Percentiles rank a stretch among this genome's conserved stretches.
These are phyloP conservation scores for Tylochromis polylepis DNA, from an alignment of 2,113 vertebrate genomes.

Conservation along the genomic window DNA sequence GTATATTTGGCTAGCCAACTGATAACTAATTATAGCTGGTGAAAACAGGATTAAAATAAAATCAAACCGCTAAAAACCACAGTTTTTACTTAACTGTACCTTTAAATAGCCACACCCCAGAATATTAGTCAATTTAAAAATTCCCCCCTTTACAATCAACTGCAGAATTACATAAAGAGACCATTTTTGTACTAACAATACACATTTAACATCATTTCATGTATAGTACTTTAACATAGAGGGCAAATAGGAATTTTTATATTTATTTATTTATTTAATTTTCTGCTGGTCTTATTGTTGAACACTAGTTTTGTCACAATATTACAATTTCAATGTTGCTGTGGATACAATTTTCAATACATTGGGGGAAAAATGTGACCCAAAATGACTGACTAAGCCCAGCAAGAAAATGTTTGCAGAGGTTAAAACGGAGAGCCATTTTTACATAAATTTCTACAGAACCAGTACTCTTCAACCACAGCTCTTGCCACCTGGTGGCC, in stretches of 20 bases:
- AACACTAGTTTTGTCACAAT: not conserved
- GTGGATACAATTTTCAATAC: not conserved
- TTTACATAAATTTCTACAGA: not conserved
- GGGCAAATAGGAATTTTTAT: not conserved
- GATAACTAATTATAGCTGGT: not conserved
- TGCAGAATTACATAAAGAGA: not conserved
- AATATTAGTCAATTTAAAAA: too few species aligned
- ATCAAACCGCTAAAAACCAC: not conserved
- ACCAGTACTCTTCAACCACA: not conserved
- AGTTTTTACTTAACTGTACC: not conserved
- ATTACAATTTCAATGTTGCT: not conserved
- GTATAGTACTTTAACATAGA: not conserved
- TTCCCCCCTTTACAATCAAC: not conserved
- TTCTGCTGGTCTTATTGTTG: not conserved
- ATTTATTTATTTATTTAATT: not conserved
- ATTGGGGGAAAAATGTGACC: not conserved
- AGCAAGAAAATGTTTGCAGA: not conserved
- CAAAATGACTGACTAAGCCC: not conserved
- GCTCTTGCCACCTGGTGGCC: not conserved
- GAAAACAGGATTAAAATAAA: not conserved
- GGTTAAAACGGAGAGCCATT: not conserved
- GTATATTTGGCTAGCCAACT: not conserved
- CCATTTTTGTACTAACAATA: not conserved
- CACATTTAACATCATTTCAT: not conserved
- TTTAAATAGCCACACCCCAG: not conserved